A percentile compares a stretch with the other conserved stretches of the same genome.
Evolutionary conservation across 2,797 vertebrate genomes (phyloP).

Genomic region (Chaenodraco wilsoni): DNA sequence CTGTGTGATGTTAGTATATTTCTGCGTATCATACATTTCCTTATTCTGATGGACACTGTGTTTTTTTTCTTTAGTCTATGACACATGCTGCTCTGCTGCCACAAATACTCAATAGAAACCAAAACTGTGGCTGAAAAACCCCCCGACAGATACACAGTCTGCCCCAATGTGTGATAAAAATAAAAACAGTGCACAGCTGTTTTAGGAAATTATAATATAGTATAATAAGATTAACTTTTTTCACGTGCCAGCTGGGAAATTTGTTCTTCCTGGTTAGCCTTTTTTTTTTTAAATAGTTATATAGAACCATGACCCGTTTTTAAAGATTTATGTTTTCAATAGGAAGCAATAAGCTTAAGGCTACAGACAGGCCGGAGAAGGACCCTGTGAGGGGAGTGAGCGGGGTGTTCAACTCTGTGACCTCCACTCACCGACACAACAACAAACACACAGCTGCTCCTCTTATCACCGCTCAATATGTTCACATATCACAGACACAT

Average conservation of each 20-base stretch:
- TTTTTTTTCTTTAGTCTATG: not conserved
- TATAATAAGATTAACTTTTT: too few relatives aligned
- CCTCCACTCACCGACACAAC: constrained; percentile 1
- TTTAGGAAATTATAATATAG: not conserved
- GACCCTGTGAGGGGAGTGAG: not conserved
- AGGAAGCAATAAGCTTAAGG: not conserved
- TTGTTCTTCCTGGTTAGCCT: not conserved
- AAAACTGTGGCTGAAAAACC: not conserved
- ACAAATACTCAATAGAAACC: not conserved
- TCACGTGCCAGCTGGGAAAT: too few relatives aligned
- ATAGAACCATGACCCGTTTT: not conserved
- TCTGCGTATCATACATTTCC: not conserved
- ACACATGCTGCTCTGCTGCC: not conserved
- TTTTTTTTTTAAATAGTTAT: not conserved
- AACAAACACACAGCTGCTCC: constrained; percentile 12
- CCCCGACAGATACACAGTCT: not conserved
- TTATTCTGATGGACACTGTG: not conserved
- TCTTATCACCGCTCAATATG: not conserved
- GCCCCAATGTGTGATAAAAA: not conserved
- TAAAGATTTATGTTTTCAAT: constrained; percentile 2
- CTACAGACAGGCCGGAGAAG: not conserved
- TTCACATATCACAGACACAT: not conserved
- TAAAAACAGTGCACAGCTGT: not conserved
- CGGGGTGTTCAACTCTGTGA: constrained; percentile 15
- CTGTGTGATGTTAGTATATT: not conserved